Evolutionary conservation across 2,113 vertebrate species (phyloP).

Genomic region (Carassius gibelio): DNA sequence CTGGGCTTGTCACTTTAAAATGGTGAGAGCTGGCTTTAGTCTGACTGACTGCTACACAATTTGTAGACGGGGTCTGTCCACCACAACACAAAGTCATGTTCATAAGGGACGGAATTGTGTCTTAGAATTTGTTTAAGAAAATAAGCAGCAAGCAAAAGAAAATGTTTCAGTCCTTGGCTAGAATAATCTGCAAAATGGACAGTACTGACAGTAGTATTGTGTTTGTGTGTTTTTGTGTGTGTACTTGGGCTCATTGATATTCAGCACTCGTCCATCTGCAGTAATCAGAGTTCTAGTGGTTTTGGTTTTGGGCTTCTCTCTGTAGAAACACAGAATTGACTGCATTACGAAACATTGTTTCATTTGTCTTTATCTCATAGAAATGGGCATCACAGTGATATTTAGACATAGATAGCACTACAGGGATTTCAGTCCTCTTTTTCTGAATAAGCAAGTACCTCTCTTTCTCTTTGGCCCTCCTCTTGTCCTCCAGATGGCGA

Average conservation of each 20-base stretch:
- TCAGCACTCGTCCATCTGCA: slow-evolving; percentile 83
- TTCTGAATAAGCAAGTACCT: slow-evolving; percentile 66
- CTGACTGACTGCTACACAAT: not conserved
- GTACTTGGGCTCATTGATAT: slow-evolving; percentile 89
- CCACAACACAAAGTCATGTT: not conserved
- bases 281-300: slow-evolving; percentile 77
- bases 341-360: not conserved
- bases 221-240: slow-evolving; percentile 53
- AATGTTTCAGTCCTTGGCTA: not conserved
- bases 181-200: not conserved
- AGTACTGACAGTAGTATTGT: not conserved
- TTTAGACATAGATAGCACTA: not conserved
- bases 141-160: not conserved
- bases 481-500: slow-evolving; percentile 83
- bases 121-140: not conserved
- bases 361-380: not conserved
- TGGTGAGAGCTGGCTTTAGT: too few species aligned
- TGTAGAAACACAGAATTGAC: slow-evolving; percentile 59
- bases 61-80: not conserved
- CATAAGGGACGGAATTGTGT: not conserved
- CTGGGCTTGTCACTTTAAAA: not conserved
- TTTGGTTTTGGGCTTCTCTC: slow-evolving; percentile 75
- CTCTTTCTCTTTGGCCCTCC: slow-evolving; percentile 72
- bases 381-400: not conserved
- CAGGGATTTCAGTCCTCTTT: not conserved